Conservation (phyloP, 2,113 vertebrate genomes). For the Ctenomys sociabilis region DNA sequence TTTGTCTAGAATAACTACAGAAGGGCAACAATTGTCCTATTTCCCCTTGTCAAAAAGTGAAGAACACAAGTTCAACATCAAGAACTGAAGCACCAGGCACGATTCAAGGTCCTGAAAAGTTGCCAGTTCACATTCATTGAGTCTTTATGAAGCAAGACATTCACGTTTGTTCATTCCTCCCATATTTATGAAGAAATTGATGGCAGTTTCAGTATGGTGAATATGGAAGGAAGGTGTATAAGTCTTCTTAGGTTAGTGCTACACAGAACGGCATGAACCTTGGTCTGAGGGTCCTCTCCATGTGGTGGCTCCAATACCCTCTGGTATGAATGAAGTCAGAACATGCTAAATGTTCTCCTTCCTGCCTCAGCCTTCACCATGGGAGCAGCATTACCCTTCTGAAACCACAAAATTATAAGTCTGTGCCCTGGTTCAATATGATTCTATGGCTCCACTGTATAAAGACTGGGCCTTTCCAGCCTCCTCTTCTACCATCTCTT, state of each 20-base stretch:
- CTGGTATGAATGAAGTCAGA: background rate
- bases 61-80: background rate
- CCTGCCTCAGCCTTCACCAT: background rate
- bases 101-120: background rate
- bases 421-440: background rate
- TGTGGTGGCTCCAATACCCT: background rate
- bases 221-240: background rate
- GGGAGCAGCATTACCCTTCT: background rate
- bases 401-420: background rate
- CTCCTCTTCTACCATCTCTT: background rate
- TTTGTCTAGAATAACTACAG: background rate
- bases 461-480: background rate
- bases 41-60: background rate
- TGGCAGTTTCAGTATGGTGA: background rate
- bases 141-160: background rate
- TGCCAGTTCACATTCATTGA: background rate
- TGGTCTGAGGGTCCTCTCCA: background rate
- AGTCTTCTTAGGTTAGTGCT: background rate
- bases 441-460: background rate
- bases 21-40: background rate
- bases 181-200: background rate
- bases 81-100: background rate
- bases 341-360: background rate
- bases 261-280: background rate
- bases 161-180: background rate